Conservation (phyloP, 2,797 vertebrate genomes). For the Toxotes lorentzi region DNA sequence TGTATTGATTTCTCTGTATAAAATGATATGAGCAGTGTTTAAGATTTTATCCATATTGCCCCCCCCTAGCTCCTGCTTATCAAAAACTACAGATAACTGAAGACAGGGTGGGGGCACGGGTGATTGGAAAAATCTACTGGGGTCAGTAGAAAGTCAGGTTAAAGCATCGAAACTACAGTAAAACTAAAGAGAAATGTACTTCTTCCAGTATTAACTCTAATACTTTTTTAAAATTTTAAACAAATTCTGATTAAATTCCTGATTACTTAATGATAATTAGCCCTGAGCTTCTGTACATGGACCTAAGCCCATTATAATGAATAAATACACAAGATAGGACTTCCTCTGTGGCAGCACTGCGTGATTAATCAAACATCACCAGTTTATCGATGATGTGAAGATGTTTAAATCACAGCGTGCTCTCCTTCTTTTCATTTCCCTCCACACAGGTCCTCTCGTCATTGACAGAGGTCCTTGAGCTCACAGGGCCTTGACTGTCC, state of each 20-base stretch:
- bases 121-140: background rate
- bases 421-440: background rate
- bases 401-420: background rate
- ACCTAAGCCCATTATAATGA: background rate
- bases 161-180: too few species aligned
- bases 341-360: background rate
- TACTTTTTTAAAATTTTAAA: too few species aligned
- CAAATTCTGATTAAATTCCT: background rate
- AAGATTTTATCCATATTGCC: background rate
- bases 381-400: background rate
- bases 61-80: background rate
- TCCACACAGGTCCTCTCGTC: background rate
- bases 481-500: background rate
- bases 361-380: background rate
- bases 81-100: background rate
- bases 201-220: too few species aligned
- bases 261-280: background rate
- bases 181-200: background rate
- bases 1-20: background rate
- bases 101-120: background rate
- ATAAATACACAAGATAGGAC: constrained; percentile 2
- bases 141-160: background rate
- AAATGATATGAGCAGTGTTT: background rate
- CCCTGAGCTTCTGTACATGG: background rate
- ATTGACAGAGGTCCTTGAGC: background rate